Base-by-base conservation (phyloP, 2,113 vertebrate species). In the Meleagris gallopavo region DNA sequence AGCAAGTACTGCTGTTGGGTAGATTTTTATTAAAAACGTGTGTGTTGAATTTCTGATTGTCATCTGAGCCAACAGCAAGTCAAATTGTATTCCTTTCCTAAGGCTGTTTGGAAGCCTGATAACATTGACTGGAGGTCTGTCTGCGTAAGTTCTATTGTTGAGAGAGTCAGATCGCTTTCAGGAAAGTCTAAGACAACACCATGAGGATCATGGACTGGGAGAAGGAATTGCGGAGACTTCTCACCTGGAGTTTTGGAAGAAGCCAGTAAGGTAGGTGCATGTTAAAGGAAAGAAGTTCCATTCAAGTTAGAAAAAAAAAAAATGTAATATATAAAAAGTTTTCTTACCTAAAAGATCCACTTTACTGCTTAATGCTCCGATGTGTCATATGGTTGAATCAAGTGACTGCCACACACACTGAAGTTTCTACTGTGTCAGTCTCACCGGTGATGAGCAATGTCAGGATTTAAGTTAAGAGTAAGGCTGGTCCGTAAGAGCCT, bases 21-120 rank as follows among this genome's bases (percentile, higher is more conserved):
- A 64, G 55, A 60, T 80, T 91, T 88, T 83, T 75, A 77, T 92
- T 88, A 71, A 67, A 79, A 90, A 81, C 32, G 22, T 32, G 60
- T 14, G 1, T 41, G 34, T 89, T 89, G 52, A 14, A 34, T 66
- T 93, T 85, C 45, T 64, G 34, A 24, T 85, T 80, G 64, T 81
- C 74, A 66, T 27, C 41, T 57, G 48, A 83, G 43, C 48, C 77
- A 86, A 78, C 15, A 58, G 58, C 24, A 3, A 62, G 58, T 79
- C 90, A 86, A 36, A 80, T 89, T 80, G 67, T 52, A 54, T 58
- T 87, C 54, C 62, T 45, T 75, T 75, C 38, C 45, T 60, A 60
- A 88, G 57, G 69, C 43, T 88, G 4, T 83, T 41, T 52, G 70
- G 75, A 89, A 46, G 62, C 40, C 72, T 32, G 32, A 13, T 57